Base-by-base conservation (phyloP, 1,140 invertebrate genomes). In the Brachionus rotundiformis region DNA sequence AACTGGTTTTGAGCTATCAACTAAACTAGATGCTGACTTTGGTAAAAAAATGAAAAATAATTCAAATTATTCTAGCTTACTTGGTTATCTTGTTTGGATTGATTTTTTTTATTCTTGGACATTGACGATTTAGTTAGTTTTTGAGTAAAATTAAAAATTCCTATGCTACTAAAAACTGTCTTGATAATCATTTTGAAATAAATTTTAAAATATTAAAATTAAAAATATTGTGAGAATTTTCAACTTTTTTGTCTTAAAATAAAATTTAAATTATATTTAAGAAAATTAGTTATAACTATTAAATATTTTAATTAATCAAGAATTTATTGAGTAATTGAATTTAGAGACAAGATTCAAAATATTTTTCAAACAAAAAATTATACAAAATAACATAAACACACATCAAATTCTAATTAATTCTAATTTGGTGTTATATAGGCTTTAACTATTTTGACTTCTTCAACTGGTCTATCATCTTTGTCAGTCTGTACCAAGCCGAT, bases 401-500 rank as follows among this genome's bases (percentile, higher is more conserved):
- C 11, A 23, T 44, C 5, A 5, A 63, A 27, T 29, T 54, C 6
- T n/a, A n/a, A n/a, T n/a, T n/a, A n/a, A n/a, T n/a, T n/a, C n/a
- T n/a, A 83, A 36, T 16, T 63, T 25, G 27, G 13, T 63, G 47
- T 68, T 59, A 44, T 77, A 82, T 44, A 82, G 83, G 90, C 76
- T 65, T 41, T 49, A 36, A 71, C 6, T 33, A 77, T 47, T 29
- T 81, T 82, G 29, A 75, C 27, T 61, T 63, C 76, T 87, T 98
- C 95, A 0, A 94, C 91, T 0, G 95, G 96, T 84, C 91, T 89
- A 87, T 98, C 95, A 89, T 93, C 92, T 86, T 92, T 92, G 86
- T 96, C 95, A 27, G 94, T 95, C 86, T 97, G 95, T 4, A 96
- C 94, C 85, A 95, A 89, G 6, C 95, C 95, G 83, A 98, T 94